Evolutionary conservation across 2,888 invertebrate species (phyloP).

Genomic region (Leptopilina drosophilae): DNA sequence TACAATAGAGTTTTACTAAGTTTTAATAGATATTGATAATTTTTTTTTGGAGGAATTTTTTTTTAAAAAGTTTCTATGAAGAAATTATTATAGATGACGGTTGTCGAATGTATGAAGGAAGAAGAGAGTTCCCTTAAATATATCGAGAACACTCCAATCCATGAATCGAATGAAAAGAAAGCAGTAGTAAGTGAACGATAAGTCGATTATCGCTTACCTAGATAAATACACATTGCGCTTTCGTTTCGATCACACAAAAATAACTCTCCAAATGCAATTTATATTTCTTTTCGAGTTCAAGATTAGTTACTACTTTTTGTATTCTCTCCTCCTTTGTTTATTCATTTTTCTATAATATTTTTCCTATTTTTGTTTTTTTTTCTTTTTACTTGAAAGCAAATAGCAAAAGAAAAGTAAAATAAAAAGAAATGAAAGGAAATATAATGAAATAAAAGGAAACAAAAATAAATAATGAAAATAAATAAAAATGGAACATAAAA

Average conservation of each 20-base stretch:
- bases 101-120: background rate
- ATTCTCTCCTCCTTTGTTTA: background rate
- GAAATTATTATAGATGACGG: constrained; percentile 8
- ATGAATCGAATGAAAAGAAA: constrained; percentile 74
- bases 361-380: background rate
- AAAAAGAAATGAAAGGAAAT: no score
- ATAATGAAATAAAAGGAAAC: no score
- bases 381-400: background rate
- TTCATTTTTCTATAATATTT: background rate
- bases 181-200: constrained; percentile 66
- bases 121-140: constrained; percentile 32
- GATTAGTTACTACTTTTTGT: constrained; percentile 24
- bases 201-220: constrained; percentile 70
- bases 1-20: no score
- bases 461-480: no score
- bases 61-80: constrained; percentile 17
- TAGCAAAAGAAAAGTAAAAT: no score
- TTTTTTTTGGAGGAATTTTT: background rate
- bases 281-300: constrained; percentile 23
- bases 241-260: constrained; percentile 44
- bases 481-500: no score
- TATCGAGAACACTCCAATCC: constrained; percentile 47
- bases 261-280: constrained; percentile 42
- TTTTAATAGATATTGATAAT: no score
- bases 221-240: constrained; percentile 67